Percentiles rank a stretch among this genome's conserved stretches.
Evolutionary conservation across 2,797 vertebrate species (phyloP).

Genomic region (Pangasius krempfi): DNA sequence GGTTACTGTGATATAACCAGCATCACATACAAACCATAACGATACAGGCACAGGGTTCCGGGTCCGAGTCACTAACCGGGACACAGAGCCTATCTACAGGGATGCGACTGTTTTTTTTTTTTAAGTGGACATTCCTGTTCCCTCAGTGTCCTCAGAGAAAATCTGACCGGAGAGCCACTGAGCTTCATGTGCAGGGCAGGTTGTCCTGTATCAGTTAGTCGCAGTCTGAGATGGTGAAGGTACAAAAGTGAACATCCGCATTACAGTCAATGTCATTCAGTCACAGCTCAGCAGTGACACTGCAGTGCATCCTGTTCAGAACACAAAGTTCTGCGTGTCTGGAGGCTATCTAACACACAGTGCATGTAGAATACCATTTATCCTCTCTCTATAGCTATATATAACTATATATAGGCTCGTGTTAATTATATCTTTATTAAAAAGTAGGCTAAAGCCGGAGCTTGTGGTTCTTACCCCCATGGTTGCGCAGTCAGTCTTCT

Average conservation of each 20-base stretch:
- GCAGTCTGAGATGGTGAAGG: constrained; percentile 59
- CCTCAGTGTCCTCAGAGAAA: background rate
- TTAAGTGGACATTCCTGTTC: background rate
- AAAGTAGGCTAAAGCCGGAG: constrained; percentile 17
- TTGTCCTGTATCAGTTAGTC: background rate
- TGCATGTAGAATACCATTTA: background rate
- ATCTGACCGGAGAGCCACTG: background rate
- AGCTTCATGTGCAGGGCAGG: background rate
- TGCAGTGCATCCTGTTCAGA: constrained; percentile 32
- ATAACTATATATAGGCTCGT: background rate
- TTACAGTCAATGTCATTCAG: constrained; percentile 75
- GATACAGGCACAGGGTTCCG: background rate
- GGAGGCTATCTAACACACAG: background rate
- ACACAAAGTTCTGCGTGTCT: constrained; percentile 16
- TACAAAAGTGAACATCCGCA: constrained; percentile 67
- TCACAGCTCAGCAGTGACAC: constrained; percentile 55
- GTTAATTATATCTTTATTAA: background rate
- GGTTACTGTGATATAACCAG: background rate
- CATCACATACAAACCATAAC: background rate
- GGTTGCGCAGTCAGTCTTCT: constrained; percentile 76
- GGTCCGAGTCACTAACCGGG: background rate
- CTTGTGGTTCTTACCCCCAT: constrained; percentile 80
- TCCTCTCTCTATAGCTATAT: too few species aligned
- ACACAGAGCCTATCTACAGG: background rate
- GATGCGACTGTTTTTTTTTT: background rate